These are phyloP conservation scores for Laothoe populi DNA, from an alignment of 2,888 invertebrate species.

Conservation along the genomic window DNA sequence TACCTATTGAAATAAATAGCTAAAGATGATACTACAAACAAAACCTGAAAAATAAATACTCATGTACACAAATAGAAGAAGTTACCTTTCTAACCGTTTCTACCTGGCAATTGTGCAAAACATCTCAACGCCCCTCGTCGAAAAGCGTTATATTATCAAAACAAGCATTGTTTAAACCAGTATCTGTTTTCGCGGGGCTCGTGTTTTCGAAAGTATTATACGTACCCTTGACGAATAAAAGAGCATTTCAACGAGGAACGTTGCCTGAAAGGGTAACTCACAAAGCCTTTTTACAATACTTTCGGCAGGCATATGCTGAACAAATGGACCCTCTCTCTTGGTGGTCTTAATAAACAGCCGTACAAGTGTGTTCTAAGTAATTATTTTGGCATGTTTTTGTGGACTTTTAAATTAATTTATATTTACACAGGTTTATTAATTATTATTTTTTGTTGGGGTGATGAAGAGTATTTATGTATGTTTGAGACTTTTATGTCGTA, in stretches of 20 bases:
- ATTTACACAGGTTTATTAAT: slow-evolving; percentile 36
- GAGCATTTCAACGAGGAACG: slow-evolving; percentile 69
- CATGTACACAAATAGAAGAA: background rate
- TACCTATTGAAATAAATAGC: background rate
- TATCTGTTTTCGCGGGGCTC: slow-evolving; percentile 68
- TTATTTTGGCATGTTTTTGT: slow-evolving; percentile 51
- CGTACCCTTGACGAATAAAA: slow-evolving; percentile 69
- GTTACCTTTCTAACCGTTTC: slow-evolving; percentile 18
- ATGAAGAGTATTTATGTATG: background rate
- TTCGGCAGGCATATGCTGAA: slow-evolving; percentile 67
- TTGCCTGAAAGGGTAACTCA: slow-evolving; percentile 70
- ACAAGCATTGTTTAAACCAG: slow-evolving; percentile 69
- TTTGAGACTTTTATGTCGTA: too few relatives aligned
- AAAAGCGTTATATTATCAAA: slow-evolving; percentile 74
- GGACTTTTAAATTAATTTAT: slow-evolving; percentile 29
- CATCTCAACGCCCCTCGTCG: slow-evolving; percentile 49
- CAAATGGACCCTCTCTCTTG: slow-evolving; percentile 53
- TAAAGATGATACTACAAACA: background rate
- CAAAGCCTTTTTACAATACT: slow-evolving; percentile 79
- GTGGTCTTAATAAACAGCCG: slow-evolving; percentile 64
- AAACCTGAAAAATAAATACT: slow-evolving; percentile 10
- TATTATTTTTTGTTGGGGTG: background rate
- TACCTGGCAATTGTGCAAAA: slow-evolving; percentile 42
- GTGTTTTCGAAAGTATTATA: slow-evolving; percentile 25
- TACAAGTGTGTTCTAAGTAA: slow-evolving; percentile 60